Evolutionary conservation across 2,113 vertebrate species (phyloP).

Genomic region (Tachuris rubrigastra): DNA sequence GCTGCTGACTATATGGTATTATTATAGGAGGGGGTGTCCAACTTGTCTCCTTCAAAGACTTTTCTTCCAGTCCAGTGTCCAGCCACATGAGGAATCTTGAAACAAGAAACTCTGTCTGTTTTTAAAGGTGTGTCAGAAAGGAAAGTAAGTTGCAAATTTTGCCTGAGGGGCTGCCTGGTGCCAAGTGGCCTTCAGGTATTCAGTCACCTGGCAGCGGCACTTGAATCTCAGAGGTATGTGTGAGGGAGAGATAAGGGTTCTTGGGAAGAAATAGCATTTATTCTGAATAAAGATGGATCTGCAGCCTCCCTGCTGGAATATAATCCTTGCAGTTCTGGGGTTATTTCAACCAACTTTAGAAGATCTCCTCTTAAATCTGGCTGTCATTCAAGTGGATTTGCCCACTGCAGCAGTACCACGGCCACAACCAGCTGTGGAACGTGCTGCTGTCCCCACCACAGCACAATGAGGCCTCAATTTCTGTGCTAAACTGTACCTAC

Average conservation of each 20-base stretch:
- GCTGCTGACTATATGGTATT: neutral
- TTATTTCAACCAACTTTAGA: constrained; percentile 50
- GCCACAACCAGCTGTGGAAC: neutral
- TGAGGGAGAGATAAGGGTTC: constrained; percentile 52
- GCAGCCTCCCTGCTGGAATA: neutral
- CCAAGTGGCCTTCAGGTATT: constrained; percentile 7
- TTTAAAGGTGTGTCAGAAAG: neutral
- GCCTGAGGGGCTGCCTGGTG: neutral
- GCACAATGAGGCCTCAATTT: neutral
- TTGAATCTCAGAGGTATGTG: constrained; percentile 32
- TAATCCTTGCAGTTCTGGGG: constrained; percentile 32
- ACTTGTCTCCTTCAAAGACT: neutral
- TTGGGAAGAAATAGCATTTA: constrained; percentile 34
- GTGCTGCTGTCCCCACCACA: neutral
- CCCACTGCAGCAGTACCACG: neutral
- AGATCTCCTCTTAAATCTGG: neutral
- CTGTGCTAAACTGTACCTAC: neutral
- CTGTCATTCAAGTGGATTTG: neutral
- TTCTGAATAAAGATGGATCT: constrained; percentile 19
- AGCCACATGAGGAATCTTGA: neutral
- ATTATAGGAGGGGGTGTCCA: neutral
- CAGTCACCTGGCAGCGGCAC: neutral
- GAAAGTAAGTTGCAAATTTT: neutral
- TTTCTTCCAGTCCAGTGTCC: neutral
- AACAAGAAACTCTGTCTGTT: neutral